phyloP scores from a whole-genome alignment of 2,797 vertebrate genomes.

The Cynodonichthys magdalenae region DNA sequence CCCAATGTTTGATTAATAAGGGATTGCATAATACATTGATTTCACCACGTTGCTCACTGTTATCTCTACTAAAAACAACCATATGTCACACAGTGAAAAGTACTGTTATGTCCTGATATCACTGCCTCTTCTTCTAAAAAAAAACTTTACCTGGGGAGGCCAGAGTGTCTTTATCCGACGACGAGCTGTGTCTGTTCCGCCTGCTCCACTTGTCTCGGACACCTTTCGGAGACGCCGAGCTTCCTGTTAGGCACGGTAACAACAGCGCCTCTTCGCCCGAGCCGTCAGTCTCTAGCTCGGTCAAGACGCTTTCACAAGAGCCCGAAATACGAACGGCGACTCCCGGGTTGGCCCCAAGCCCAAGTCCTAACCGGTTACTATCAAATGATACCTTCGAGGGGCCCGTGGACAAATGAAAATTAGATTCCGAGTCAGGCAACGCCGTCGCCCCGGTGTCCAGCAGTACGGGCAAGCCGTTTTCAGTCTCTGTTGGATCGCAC shows the following conservation, averaged over 20 bases:
- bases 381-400: conserved; percentile 60
- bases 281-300: conserved; percentile 80
- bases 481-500: conserved; percentile 75
- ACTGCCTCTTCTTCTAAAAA: background rate
- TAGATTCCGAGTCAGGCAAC: conserved; percentile 43
- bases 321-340: conserved; percentile 76
- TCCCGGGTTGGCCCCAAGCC: conserved; percentile 67
- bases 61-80: background rate
- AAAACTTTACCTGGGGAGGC: conserved; percentile 77
- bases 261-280: conserved; percentile 81
- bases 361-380: conserved; percentile 39
- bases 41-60: conserved; percentile 22
- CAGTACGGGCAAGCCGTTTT: conserved; percentile 44
- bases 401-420: conserved; percentile 56
- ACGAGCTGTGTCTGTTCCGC: conserved; percentile 77
- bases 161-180: conserved; percentile 80
- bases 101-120: background rate
- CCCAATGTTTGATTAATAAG: background rate
- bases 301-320: conserved; percentile 80
- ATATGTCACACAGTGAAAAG: background rate
- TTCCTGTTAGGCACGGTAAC: conserved; percentile 73
- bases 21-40: conserved; percentile 14
- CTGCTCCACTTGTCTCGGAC: conserved; percentile 67
- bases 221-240: conserved; percentile 65
- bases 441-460: conserved; percentile 47